Conservation (phyloP, 2,797 vertebrate genomes). For the Hemibagrus guttatus region DNA sequence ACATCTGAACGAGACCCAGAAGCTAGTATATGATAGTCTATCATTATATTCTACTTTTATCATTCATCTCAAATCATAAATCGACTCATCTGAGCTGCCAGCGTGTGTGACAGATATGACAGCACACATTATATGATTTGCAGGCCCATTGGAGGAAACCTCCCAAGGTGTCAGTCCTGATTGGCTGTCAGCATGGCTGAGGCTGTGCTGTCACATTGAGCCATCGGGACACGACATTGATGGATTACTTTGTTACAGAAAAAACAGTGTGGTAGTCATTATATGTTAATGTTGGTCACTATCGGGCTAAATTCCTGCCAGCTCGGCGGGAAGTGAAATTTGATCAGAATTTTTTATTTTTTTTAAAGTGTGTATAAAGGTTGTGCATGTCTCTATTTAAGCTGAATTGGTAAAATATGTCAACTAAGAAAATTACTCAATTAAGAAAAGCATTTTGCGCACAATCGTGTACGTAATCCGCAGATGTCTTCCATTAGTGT, state of each 20-base stretch:
- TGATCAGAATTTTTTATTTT: constrained; percentile 33
- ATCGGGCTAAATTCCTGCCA: constrained; percentile 29
- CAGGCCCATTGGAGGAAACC: constrained; percentile 52
- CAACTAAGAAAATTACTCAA: constrained; percentile 50
- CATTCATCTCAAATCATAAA: constrained; percentile 43
- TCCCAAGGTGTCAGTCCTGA: constrained; percentile 51
- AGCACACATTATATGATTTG: constrained; percentile 50
- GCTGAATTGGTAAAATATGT: constrained; percentile 31
- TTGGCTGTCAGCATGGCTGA: constrained; percentile 54
- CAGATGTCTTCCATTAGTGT: constrained; percentile 25
- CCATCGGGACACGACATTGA: constrained; percentile 40
- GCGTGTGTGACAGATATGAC: constrained; percentile 43
- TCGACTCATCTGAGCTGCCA: constrained; percentile 34
- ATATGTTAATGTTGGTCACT: constrained; percentile 51
- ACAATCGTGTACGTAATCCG: constrained; percentile 8
- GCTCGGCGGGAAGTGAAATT: not conserved
- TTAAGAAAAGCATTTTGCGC: constrained; percentile 32
- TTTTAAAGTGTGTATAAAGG: not conserved
- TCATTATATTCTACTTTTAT: constrained; percentile 35
- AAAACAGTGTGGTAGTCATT: constrained; percentile 49
- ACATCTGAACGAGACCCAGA: constrained; percentile 22
- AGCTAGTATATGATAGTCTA: constrained; percentile 5
- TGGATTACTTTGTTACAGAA: constrained; percentile 50
- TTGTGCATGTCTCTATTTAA: constrained; percentile 13
- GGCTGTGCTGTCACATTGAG: constrained; percentile 31